phyloP scores from a whole-genome alignment of 2,888 invertebrate species.

The Macrosiphum euphorbiae region DNA sequence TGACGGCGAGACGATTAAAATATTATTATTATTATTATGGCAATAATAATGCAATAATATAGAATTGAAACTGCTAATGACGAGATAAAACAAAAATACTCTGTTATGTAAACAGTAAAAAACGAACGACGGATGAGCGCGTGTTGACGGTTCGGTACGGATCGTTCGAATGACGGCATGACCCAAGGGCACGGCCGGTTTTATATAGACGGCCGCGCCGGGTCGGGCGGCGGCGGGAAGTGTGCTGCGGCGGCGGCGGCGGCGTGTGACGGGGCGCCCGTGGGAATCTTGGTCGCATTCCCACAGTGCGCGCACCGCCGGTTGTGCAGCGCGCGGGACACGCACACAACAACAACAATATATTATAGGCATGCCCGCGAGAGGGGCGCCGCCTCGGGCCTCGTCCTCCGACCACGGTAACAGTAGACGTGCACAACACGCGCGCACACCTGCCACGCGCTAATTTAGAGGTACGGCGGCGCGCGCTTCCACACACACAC shows the following conservation, averaged over 20 bases:
- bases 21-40: not conserved
- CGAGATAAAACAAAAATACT: not conserved
- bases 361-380: conserved; percentile 56
- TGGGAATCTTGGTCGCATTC: conserved; percentile 64
- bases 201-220: conserved; percentile 47
- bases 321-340: conserved; percentile 49
- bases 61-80: not conserved
- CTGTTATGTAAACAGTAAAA: not conserved
- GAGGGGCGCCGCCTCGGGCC: conserved; percentile 59
- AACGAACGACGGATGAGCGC: not conserved
- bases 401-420: conserved; percentile 37
- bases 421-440: conserved; percentile 59
- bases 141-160: conserved; percentile 29
- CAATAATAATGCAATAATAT: not conserved
- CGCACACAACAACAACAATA: conserved; percentile 9
- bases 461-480: conserved; percentile 61
- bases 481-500: conserved; percentile 35
- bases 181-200: conserved; percentile 55
- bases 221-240: conserved; percentile 15
- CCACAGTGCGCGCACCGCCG: conserved; percentile 54
- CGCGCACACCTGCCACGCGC: conserved; percentile 65
- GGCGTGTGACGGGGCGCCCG: conserved; percentile 62
- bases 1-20: not conserved
- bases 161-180: conserved; percentile 54
- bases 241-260: conserved; percentile 39